Percentiles rank a stretch among this genome's conserved stretches.
phyloP scores from a whole-genome alignment of 2,888 invertebrate genomes.

The Apamea anceps region DNA sequence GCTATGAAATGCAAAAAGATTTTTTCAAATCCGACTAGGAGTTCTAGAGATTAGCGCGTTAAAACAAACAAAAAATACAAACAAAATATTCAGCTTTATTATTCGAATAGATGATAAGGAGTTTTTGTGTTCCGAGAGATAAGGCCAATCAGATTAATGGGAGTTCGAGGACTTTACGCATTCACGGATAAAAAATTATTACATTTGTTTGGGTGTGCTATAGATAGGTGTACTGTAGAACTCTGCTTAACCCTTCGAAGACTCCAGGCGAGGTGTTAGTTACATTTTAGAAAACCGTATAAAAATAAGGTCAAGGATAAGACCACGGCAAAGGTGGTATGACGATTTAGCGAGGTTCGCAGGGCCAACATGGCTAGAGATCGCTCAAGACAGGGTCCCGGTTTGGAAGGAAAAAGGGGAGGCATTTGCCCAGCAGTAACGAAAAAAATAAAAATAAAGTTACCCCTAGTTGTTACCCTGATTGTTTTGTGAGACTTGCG shows the following conservation, averaged over 20 bases:
- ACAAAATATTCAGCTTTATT: neutral
- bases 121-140: neutral
- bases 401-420: no score
- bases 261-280: neutral
- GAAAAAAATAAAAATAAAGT: neutral
- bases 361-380: no score
- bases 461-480: neutral
- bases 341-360: no score
- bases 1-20: neutral
- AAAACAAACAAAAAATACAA: neutral
- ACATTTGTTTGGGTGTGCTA: neutral
- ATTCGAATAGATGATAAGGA: neutral
- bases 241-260: no score
- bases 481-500: conserved; percentile 12
- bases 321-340: no score
- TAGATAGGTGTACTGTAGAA: neutral
- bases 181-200: neutral
- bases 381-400: no score
- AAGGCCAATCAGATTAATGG: neutral
- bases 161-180: neutral
- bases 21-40: neutral
- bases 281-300: neutral
- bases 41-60: neutral
- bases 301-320: neutral
- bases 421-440: no score